Evolutionary conservation across 2,797 vertebrate species (phyloP), one percentile per base, ranked within the genome.

Genomic region (Etheostoma nigrum): DNA sequence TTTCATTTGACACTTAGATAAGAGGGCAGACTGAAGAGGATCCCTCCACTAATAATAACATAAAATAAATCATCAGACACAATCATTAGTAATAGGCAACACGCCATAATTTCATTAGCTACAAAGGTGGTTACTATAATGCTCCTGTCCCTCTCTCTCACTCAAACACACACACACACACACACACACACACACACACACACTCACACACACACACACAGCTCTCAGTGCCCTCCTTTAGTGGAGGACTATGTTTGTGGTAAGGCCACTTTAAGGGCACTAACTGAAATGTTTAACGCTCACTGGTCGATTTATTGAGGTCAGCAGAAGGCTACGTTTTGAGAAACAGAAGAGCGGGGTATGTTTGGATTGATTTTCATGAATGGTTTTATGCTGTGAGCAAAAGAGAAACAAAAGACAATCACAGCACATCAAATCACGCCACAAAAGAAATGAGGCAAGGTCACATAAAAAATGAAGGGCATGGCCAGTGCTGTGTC

Each of bases 291-390:
- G 92, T 92, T 94, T 90, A 88, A 91, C 68, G 68, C 85, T 89
- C 70, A 30, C 74, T 49, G 58, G 85, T 92, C 84, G 90, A 94
- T 95, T 94, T 94, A 94, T 94, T 92, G 92, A 93, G 93, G 93
- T 94, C 92, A 94, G 78, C 84, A 76, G 81, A 76, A 93, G 94
- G 92, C 91, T 92, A 90, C 47, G 75, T 90, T 92, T 93, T 87
- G 85, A 80, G 77, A 82, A 83, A 81, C 75, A 76, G 84, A 82
- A 18, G 77, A 85, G 82, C 47, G 58, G 66, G 76, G 61, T 33
- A 40, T 76, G 84, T 87, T 92, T 44, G 74, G 89, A 93, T 91
- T 92, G 90, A 93, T 92, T 92, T 93, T 87, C 86, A 86, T 90
- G 87, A 93, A 91, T 90, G 89, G 89, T 89, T 92, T 91, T 91